Evolutionary conservation across 2,797 vertebrate species (phyloP).

Genomic region (Oryzias sinensis): DNA sequence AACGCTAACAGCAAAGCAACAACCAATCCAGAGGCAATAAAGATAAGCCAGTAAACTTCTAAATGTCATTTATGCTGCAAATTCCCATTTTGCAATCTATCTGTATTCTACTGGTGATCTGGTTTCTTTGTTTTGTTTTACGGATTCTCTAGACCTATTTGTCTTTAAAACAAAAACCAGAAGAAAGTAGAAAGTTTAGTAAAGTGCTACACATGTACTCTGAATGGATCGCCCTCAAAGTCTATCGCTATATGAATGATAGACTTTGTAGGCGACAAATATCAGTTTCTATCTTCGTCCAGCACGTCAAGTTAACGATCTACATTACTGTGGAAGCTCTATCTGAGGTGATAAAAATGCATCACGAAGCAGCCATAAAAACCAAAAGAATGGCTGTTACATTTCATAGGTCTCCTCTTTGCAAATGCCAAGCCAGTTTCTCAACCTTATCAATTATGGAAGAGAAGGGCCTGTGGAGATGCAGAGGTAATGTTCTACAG

Average conservation of each 20-base stretch:
- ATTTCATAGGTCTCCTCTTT: slow-evolving; percentile 58
- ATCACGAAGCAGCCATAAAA: slow-evolving; percentile 54
- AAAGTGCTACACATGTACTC: slow-evolving; percentile 7
- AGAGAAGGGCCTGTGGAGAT: slow-evolving; percentile 53
- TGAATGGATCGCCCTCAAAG: slow-evolving; percentile 1
- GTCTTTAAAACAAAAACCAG: not conserved
- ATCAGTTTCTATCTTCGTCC: slow-evolving; percentile 23
- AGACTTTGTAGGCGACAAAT: slow-evolving; percentile 32
- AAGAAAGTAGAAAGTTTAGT: not conserved
- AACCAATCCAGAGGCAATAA: too few species aligned
- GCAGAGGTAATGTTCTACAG: slow-evolving; percentile 31
- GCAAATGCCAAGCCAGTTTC: slow-evolving; percentile 68
- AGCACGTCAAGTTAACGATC: slow-evolving; percentile 52
- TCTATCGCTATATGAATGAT: slow-evolving; percentile 16
- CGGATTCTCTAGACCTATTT: too few species aligned
- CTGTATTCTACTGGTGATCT: too few species aligned
- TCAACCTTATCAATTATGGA: slow-evolving; percentile 72
- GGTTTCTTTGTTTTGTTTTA: too few species aligned
- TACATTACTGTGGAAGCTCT: slow-evolving; percentile 66
- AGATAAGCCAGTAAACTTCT: too few species aligned
- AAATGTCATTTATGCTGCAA: too few species aligned
- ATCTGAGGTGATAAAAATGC: slow-evolving; percentile 54
- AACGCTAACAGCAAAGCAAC: too few species aligned
- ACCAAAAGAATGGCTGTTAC: slow-evolving; percentile 56
- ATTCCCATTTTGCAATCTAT: too few species aligned